phyloP scores from a whole-genome alignment of 2,797 vertebrate species.

The Chelon auratus region DNA sequence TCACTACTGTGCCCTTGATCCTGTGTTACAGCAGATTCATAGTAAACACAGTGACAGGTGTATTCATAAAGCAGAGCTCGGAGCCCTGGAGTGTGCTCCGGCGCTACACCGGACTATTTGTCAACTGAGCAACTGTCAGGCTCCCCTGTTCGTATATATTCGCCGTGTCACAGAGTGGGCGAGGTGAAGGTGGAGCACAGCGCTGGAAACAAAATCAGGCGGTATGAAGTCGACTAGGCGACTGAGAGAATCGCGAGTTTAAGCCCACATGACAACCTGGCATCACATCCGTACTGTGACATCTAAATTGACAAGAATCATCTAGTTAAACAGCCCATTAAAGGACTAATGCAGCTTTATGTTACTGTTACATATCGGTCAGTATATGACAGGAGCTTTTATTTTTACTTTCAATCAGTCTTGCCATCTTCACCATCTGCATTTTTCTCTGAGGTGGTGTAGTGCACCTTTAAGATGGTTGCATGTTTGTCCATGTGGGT shows the following conservation, averaged over 20 bases:
- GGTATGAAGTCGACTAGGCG: conserved; percentile 7
- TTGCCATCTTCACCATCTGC: neutral
- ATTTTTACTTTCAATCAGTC: conserved; percentile 3
- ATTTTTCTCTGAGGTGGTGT: neutral
- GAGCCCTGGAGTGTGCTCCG: conserved; percentile 61
- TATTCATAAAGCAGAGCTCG: conserved; percentile 74
- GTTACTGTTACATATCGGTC: neutral
- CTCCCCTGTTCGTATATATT: conserved; percentile 42
- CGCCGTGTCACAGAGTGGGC: conserved; percentile 32
- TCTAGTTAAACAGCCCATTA: neutral
- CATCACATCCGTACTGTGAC: neutral
- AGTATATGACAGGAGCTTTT: neutral
- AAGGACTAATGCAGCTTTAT: neutral
- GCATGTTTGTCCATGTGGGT: too few relatives aligned
- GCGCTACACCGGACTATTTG: conserved; percentile 66
- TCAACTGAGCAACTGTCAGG: conserved; percentile 72
- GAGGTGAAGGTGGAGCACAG: conserved; percentile 26
- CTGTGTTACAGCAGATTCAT: conserved; percentile 75
- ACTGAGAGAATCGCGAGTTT: conserved; percentile 8
- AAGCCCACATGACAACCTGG: conserved; percentile 9
- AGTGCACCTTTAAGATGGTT: too few relatives aligned
- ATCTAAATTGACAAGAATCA: conserved; percentile 6
- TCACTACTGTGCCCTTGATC: conserved; percentile 76
- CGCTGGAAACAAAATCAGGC: conserved; percentile 34
- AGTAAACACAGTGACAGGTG: conserved; percentile 79